A percentile compares a stretch with the other conserved stretches of the same genome.
These are phyloP conservation scores for Drosophila ezoana DNA, from an alignment of 2,888 invertebrate species.

Conservation along the genomic window DNA sequence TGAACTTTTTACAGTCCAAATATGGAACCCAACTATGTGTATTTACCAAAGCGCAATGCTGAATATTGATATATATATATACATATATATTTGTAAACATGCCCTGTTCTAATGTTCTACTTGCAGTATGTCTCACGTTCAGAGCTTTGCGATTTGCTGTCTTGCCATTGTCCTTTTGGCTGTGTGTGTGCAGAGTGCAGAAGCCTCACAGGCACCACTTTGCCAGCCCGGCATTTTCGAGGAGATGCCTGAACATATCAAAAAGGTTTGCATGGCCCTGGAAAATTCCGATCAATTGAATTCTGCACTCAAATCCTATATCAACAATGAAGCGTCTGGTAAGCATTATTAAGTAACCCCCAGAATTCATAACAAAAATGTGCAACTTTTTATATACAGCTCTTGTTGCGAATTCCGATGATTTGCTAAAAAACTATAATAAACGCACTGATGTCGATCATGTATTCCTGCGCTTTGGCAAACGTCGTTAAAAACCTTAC, in stretches of 20 bases:
- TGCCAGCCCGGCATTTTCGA: constrained; percentile 87
- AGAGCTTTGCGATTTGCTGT: constrained; percentile 71
- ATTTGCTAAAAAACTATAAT: constrained; percentile 86
- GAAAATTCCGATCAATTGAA: constrained; percentile 84
- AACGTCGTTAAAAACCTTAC: constrained; percentile 87
- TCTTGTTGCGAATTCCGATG: constrained; percentile 83
- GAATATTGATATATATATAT: too few species aligned
- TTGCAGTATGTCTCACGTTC: constrained; percentile 78
- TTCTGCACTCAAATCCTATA: constrained; percentile 83
- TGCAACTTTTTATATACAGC: constrained; percentile 58
- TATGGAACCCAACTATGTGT: too few species aligned
- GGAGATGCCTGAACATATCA: constrained; percentile 87
- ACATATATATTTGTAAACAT: too few species aligned
- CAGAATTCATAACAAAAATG: background rate
- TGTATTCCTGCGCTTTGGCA: constrained; percentile 95
- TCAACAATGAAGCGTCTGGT: constrained; percentile 85
- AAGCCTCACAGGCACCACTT: constrained; percentile 85
- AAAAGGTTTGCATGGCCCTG: constrained; percentile 87
- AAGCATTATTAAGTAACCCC: constrained; percentile 27
- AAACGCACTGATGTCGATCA: constrained; percentile 96
- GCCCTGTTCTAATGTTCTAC: too few species aligned
- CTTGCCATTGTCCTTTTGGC: constrained; percentile 60
- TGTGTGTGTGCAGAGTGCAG: constrained; percentile 50
- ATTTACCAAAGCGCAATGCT: too few species aligned
- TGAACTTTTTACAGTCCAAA: too few species aligned